Conservation (phyloP, 1,140 invertebrate species). For the Drosophila orena region DNA sequence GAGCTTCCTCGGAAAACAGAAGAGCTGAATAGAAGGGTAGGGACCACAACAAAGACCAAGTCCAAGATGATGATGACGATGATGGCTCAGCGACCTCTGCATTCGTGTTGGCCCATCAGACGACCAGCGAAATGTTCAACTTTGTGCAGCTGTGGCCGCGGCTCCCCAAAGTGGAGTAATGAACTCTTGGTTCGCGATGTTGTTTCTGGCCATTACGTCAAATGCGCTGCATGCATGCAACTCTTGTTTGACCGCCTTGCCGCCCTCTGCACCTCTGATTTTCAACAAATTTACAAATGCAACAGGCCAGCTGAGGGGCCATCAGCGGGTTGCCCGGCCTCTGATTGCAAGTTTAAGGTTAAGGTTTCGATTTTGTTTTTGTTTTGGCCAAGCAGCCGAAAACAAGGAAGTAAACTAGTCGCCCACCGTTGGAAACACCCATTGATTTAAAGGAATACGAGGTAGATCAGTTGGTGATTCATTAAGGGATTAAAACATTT, state of each 20-base stretch:
- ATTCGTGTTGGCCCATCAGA: slow-evolving; percentile 12
- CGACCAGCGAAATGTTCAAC: slow-evolving; percentile 54
- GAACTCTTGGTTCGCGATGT: slow-evolving; percentile 60
- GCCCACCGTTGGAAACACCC: slow-evolving; percentile 45
- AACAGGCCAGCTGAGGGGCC: slow-evolving; percentile 14
- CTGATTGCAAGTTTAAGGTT: slow-evolving; percentile 77
- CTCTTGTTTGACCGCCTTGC: slow-evolving; percentile 38
- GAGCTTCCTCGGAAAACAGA: slow-evolving; percentile 50
- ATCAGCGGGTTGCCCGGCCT: slow-evolving; percentile 13
- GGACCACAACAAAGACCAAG: slow-evolving; percentile 21
- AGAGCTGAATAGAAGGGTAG: slow-evolving; percentile 19
- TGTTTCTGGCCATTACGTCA: slow-evolving; percentile 51
- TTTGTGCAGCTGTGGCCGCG: slow-evolving; percentile 65
- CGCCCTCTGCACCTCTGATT: slow-evolving; percentile 43
- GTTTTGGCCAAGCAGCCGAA: slow-evolving; percentile 19
- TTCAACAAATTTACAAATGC: slow-evolving; percentile 69
- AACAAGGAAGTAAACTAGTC: slow-evolving; percentile 71
- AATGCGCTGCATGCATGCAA: slow-evolving; percentile 58
- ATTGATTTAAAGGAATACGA: not conserved
- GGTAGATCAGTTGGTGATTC: slow-evolving; percentile 18
- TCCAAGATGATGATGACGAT: slow-evolving; percentile 34
- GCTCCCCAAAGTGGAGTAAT: slow-evolving; percentile 77
- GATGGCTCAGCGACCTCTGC: slow-evolving; percentile 74
- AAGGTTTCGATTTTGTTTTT: slow-evolving; percentile 77
- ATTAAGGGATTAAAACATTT: not conserved